phyloP scores from a whole-genome alignment of 2,888 invertebrate genomes.

The Thelaira solivaga region DNA sequence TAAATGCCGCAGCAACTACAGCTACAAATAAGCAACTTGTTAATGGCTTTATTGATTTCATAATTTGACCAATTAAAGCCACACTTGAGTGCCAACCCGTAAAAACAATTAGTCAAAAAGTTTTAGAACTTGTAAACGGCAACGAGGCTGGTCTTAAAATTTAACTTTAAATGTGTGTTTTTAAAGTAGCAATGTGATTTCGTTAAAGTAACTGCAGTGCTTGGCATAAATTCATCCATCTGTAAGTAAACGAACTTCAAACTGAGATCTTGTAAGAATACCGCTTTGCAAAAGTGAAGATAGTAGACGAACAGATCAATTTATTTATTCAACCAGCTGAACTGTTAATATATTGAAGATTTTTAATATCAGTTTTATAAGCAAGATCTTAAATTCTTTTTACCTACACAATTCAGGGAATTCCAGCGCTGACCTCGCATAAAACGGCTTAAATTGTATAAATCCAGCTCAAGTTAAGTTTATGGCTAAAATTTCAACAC shows the following conservation, averaged over 20 bases:
- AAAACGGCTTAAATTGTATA: constrained; percentile 7
- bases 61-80: constrained; percentile 65
- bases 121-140: not conserved
- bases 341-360: too few species aligned
- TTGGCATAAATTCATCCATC: too few species aligned
- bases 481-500: not conserved
- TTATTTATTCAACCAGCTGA: too few species aligned
- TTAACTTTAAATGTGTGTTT: not conserved
- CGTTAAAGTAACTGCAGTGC: too few species aligned
- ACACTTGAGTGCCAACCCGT: constrained; percentile 49
- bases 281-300: too few species aligned
- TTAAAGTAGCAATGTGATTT: too few species aligned
- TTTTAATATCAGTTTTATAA: too few species aligned
- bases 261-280: too few species aligned
- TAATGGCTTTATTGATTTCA: constrained; percentile 63
- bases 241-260: too few species aligned
- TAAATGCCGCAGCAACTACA: not conserved
- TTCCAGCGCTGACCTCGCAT: not conserved
- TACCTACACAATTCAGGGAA: too few species aligned
- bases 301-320: too few species aligned
- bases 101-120: constrained; percentile 50
- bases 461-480: not conserved
- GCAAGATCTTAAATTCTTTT: too few species aligned
- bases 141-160: not conserved
- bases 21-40: constrained; percentile 61